Base-by-base conservation (phyloP, 2,888 invertebrate genomes). In the Ferdinandea cuprea region DNA sequence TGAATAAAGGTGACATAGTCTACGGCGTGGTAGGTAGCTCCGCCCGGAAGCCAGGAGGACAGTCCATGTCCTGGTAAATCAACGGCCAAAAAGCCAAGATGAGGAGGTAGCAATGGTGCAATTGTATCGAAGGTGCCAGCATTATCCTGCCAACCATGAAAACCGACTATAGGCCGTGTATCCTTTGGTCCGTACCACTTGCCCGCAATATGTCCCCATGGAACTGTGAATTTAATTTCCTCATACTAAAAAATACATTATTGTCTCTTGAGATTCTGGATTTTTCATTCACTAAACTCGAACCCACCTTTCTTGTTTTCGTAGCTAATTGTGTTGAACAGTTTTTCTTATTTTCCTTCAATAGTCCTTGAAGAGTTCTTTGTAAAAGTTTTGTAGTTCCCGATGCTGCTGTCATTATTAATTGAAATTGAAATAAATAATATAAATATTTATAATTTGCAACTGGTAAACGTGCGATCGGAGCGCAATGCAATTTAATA, bases 71-170 rank as follows among this genome's bases (percentile, higher is more conserved):
- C 95, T 1, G 94, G 94, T 21, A 94, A 91, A 89, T 95, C 95
- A 11, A 95, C 89, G 0, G 94, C 93, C 11, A 95, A 87, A 71
- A 93, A 91, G 0, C 92, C 89, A 7, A 91, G 84, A 65, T 92
- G 87, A 19, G 89, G 85, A 1, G 92, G 91, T 30, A 96, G 89
- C 59, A 93, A 88, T 0, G 95, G 94, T 5, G 94, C 92, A 13
- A 96, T 88, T 0, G 93, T 92, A 88, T 96, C 95, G 91, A 95
- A 96, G 0, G 94, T 92, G 15, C 94, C 94, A 9, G 94, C 94
- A 88, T 95, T 96, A 88, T 96, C 96, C 90, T 93, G 94, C 94
- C 95, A 95, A 0, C 96, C 96, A 87, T 96, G 96, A 9, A 96
- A 87, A 0, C 94, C 94, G 35, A 96, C 88, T 69, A 96, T 92